These are phyloP conservation scores for Gopherus evgoodei DNA, from an alignment of 2,113 vertebrate genomes.

Conservation along the genomic window DNA sequence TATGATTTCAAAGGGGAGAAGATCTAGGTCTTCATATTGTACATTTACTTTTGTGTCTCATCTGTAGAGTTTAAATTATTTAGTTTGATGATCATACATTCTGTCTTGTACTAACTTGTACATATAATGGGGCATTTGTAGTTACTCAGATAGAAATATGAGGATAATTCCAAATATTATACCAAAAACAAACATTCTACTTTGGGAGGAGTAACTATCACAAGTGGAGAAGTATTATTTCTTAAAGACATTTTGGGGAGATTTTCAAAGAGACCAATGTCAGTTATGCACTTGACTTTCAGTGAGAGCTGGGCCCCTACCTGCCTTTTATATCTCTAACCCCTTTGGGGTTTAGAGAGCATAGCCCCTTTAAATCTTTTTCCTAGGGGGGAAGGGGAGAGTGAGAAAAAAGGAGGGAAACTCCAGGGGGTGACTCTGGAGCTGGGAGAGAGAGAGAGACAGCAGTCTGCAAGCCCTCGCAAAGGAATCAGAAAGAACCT, in stretches of 20 bases:
- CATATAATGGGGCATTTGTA: constrained; percentile 33
- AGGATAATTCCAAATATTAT: constrained; percentile 39
- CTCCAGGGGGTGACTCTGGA: no score
- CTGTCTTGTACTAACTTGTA: constrained; percentile 12
- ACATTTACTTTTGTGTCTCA: neutral
- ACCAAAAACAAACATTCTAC: constrained; percentile 17
- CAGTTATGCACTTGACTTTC: constrained; percentile 32
- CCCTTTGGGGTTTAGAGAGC: no score
- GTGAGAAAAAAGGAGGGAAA: no score
- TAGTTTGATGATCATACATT: constrained; percentile 18
- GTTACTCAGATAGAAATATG: constrained; percentile 45
- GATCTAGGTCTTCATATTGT: neutral
- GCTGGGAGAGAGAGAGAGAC: no score
- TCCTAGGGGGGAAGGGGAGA: no score
- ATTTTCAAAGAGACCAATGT: constrained; percentile 51
- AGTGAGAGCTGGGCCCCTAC: neutral
- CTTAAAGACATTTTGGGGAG: constrained; percentile 23
- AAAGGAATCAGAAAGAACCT: no score
- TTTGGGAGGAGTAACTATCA: constrained; percentile 38
- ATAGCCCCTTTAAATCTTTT: no score
- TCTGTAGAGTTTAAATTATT: constrained; percentile 7
- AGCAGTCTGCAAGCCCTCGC: no score
- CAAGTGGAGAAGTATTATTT: constrained; percentile 30
- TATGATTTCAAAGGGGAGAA: neutral
- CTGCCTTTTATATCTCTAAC: neutral